Conservation (phyloP, 2,888 invertebrate species). For the Bellardia bayeri region DNA sequence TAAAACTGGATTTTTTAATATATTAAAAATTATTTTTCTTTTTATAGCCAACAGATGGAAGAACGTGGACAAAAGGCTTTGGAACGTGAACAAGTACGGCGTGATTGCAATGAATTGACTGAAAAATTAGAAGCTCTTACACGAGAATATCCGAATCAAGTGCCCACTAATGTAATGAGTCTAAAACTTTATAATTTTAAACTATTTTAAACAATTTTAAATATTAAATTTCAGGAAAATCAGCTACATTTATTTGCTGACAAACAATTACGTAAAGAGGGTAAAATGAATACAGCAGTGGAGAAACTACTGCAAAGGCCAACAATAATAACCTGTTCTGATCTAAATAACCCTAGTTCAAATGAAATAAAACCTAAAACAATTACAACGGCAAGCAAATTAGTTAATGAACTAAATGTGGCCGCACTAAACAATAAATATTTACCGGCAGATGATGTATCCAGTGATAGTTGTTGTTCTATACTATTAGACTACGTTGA, state of each 20-base stretch:
- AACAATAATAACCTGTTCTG: constrained; percentile 82
- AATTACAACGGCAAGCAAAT: background rate
- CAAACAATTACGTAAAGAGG: constrained; percentile 84
- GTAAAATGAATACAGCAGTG: constrained; percentile 85
- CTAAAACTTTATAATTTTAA: background rate
- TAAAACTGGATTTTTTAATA: too few relatives aligned
- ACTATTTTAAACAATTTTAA: background rate
- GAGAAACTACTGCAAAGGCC: constrained; percentile 83
- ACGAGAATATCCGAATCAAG: constrained; percentile 78
- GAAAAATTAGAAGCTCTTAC: constrained; percentile 85
- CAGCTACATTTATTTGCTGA: constrained; percentile 80
- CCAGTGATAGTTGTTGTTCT: constrained; percentile 81
- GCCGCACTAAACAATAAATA: constrained; percentile 69
- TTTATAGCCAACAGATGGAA: constrained; percentile 78
- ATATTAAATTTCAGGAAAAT: constrained; percentile 77
- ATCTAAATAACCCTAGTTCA: constrained; percentile 68
- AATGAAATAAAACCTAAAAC: background rate
- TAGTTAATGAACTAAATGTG: constrained; percentile 75
- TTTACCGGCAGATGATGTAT: constrained; percentile 57
- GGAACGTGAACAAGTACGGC: constrained; percentile 85
- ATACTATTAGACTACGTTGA: constrained; percentile 82
- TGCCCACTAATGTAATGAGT: constrained; percentile 78
- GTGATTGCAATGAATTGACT: constrained; percentile 85
- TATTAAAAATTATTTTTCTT: background rate
- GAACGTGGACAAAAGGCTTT: constrained; percentile 85